phyloP scores from a whole-genome alignment of 1,140 invertebrate species.

The Rhopalosiphum maidis region DNA sequence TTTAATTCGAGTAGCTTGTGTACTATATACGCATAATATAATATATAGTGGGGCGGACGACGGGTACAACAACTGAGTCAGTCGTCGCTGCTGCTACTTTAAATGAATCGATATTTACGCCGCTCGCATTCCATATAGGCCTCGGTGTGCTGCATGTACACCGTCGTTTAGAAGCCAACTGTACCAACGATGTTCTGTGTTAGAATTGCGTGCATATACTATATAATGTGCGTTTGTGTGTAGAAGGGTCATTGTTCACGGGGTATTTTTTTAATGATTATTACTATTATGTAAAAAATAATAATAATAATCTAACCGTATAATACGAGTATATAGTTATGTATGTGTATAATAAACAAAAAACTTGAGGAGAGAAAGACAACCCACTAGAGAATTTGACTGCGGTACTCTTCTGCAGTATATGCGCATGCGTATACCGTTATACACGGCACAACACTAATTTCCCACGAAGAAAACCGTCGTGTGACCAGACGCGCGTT shows the following conservation, averaged over 20 bases:
- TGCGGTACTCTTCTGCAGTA: background rate
- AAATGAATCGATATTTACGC: constrained; percentile 46
- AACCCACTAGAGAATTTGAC: constrained; percentile 10
- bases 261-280: constrained; percentile 35
- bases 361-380: background rate
- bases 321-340: background rate
- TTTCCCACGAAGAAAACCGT: constrained; percentile 40
- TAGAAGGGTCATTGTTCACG: constrained; percentile 38
- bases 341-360: background rate
- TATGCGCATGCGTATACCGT: background rate
- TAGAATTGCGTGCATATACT: background rate
- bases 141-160: background rate
- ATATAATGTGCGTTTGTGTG: background rate
- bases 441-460: background rate
- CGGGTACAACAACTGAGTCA: background rate
- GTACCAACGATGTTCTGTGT: background rate
- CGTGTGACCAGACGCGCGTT: background rate
- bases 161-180: constrained; percentile 26
- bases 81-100: background rate
- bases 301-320: background rate
- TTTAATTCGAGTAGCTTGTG: constrained; percentile 2
- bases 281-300: constrained; percentile 10
- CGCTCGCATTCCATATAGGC: background rate
- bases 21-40: background rate
- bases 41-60: constrained; percentile 19